These are phyloP conservation scores for Pangasius djambal DNA, from an alignment of 2,797 vertebrate species.

Conservation along the genomic window DNA sequence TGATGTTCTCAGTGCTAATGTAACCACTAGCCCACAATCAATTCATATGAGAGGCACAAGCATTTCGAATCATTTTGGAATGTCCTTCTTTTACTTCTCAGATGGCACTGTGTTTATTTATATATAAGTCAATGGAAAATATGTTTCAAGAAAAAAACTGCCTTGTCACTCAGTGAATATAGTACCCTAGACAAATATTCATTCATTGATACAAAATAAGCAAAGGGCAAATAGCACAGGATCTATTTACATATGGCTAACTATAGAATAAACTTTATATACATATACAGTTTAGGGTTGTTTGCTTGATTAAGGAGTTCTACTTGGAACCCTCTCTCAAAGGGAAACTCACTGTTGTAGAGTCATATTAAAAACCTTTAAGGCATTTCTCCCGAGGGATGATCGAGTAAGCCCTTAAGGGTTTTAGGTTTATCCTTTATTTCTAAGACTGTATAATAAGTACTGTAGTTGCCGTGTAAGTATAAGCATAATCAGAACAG, in stretches of 20 bases:
- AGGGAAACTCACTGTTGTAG: not conserved
- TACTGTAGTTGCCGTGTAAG: not conserved
- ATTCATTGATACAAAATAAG: not conserved
- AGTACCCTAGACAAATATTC: not conserved
- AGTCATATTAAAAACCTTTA: not conserved
- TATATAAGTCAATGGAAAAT: not conserved
- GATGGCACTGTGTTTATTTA: not conserved
- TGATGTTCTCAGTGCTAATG: constrained; percentile 6
- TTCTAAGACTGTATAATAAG: not conserved
- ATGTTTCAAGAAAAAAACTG: not conserved
- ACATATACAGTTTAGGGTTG: not conserved
- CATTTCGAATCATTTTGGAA: not conserved
- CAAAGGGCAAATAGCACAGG: not conserved
- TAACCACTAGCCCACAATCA: not conserved
- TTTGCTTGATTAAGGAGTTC: not conserved
- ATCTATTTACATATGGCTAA: constrained; percentile 8
- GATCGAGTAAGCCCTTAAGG: not conserved
- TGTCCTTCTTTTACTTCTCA: not conserved
- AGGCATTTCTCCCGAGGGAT: not conserved
- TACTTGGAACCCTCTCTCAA: not conserved
- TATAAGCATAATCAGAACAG: not conserved
- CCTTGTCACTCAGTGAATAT: not conserved
- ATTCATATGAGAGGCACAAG: not conserved
- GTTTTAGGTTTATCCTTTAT: not conserved
- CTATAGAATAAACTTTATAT: not conserved